Conservation (phyloP, 2,113 vertebrate species). For the Cynoglossus semilaevis region DNA sequence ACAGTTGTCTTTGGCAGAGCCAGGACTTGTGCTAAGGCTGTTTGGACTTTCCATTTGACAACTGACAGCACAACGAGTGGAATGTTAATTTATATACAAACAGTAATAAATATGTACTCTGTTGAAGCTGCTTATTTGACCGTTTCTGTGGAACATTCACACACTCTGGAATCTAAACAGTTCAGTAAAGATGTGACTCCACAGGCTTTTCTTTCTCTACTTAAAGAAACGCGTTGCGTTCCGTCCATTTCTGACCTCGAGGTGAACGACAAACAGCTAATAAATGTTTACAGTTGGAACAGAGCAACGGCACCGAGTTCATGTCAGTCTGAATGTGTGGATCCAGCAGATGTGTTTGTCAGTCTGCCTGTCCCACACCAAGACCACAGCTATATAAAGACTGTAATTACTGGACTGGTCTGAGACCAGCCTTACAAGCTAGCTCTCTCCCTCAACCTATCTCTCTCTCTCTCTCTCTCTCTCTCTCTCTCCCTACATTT, state of each 20-base stretch:
- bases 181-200: no score
- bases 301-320: not conserved
- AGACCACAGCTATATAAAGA: constrained; percentile 72
- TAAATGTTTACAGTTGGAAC: not conserved
- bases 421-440: constrained; percentile 38
- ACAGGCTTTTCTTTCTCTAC: no score
- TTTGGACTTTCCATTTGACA: constrained; percentile 26
- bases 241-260: no score
- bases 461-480: constrained; percentile 32
- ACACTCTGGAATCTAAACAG: no score
- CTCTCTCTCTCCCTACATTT: not conserved
- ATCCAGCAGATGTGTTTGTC: constrained; percentile 56
- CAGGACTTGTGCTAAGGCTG: constrained; percentile 9
- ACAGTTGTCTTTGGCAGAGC: constrained; percentile 40
- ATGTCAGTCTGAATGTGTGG: constrained; percentile 26
- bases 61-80: constrained; percentile 30
- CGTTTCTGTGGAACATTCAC: no score
- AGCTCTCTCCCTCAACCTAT: constrained; percentile 26
- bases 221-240: no score
- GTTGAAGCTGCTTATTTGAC: no score
- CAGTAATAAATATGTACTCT: not conserved
- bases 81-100: constrained; percentile 11
- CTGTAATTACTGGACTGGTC: constrained; percentile 68
- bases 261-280: no score
- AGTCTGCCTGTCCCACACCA: constrained; percentile 55